phyloP scores from a whole-genome alignment of 2,797 vertebrate species.

The Phataginus tetradactyla region DNA sequence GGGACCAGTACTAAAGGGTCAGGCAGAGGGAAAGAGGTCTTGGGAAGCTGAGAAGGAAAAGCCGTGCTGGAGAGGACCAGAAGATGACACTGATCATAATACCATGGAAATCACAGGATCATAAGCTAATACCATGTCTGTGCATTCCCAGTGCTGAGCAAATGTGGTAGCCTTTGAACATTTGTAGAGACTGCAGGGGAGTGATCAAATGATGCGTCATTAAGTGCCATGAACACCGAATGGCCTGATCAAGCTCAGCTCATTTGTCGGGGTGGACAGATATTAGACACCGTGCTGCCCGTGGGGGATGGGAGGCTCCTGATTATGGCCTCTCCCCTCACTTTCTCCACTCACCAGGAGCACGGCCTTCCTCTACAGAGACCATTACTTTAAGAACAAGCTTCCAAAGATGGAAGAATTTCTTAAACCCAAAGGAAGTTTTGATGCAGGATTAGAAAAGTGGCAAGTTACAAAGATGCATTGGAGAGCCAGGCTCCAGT shows the following conservation, averaged over 20 bases:
- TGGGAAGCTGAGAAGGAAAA: neutral
- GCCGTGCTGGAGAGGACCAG: neutral
- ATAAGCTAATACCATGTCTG: neutral
- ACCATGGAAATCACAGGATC: neutral
- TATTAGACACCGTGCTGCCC: neutral
- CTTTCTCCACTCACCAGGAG: neutral
- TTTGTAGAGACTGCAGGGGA: neutral
- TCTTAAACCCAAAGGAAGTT: constrained; percentile 6
- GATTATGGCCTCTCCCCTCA: neutral
- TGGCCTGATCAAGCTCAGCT: neutral
- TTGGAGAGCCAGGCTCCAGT: neutral
- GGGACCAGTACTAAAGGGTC: neutral
- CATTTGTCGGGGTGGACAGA: neutral
- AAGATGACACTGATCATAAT: neutral
- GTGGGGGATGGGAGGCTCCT: neutral
- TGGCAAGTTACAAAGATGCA: neutral
- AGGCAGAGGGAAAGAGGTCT: neutral
- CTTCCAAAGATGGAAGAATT: neutral
- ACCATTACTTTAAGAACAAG: neutral
- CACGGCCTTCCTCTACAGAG: neutral
- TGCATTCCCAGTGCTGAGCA: neutral
- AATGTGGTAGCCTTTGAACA: neutral
- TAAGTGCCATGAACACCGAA: neutral
- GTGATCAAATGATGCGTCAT: neutral
- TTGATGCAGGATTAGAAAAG: neutral